phyloP scores from a whole-genome alignment of 2,113 vertebrate species.

The Sebastes schlegelii region DNA sequence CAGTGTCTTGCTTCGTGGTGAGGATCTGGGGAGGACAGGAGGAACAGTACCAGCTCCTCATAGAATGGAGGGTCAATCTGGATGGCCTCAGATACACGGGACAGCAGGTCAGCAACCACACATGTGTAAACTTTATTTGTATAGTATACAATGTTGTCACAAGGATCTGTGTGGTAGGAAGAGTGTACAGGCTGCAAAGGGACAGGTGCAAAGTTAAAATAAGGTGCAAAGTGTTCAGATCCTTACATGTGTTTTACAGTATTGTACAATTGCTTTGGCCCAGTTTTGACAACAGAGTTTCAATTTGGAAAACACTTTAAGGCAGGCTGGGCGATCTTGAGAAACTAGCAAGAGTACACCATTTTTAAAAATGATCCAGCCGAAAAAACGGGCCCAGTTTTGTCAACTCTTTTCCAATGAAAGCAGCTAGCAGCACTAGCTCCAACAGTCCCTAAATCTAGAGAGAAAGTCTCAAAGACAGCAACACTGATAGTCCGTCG shows the following conservation, averaged over 20 bases:
- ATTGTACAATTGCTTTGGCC: neutral
- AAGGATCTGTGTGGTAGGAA: neutral
- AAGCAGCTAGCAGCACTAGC: too few species aligned
- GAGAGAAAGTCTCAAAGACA: too few species aligned
- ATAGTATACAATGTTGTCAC: neutral
- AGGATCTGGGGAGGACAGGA: constrained; percentile 96
- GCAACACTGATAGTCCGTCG: too few species aligned
- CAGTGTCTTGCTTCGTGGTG: constrained; percentile 95
- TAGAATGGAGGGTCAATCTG: constrained; percentile 97
- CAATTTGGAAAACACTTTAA: neutral
- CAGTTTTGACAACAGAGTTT: neutral
- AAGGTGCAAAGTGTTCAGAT: neutral
- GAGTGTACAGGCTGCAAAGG: neutral
- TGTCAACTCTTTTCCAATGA: too few species aligned
- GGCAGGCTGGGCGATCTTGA: too few species aligned
- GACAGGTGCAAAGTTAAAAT: neutral
- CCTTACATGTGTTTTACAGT: neutral
- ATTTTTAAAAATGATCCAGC: too few species aligned
- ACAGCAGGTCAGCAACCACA: constrained; percentile 89
- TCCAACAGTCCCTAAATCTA: too few species aligned
- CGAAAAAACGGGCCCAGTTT: too few species aligned
- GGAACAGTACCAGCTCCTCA: constrained; percentile 90
- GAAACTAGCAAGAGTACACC: too few species aligned
- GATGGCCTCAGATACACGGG: constrained; percentile 96
- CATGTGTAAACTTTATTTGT: neutral